These are phyloP conservation scores for Sebastes vulpes DNA, from an alignment of 2,797 vertebrate genomes.

Conservation along the genomic window DNA sequence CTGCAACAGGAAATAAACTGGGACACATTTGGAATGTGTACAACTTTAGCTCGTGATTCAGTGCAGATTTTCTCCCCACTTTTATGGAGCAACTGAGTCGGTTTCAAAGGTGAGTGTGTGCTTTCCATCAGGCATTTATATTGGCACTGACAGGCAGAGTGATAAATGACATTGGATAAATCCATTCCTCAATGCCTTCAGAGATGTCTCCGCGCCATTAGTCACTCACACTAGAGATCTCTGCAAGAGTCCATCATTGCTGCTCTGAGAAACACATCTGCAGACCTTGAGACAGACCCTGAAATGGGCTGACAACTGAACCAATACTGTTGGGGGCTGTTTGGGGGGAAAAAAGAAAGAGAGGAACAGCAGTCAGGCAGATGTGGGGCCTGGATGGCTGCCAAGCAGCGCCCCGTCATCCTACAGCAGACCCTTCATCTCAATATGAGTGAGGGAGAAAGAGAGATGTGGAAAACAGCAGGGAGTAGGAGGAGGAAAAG, in stretches of 20 bases:
- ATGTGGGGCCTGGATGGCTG: conserved; percentile 85
- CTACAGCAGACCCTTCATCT: conserved; percentile 79
- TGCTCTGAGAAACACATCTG: conserved; percentile 76
- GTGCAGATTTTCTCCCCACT: conserved; percentile 11
- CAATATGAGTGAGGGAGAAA: conserved; percentile 69
- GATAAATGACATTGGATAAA: conserved; percentile 77
- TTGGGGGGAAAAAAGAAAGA: conserved; percentile 40
- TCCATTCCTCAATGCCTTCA: conserved; percentile 78
- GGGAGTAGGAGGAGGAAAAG: conserved; percentile 48
- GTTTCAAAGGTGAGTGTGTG: conserved; percentile 68
- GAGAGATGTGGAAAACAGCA: conserved; percentile 69
- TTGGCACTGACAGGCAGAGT: conserved; percentile 75
- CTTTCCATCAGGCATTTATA: conserved; percentile 73
- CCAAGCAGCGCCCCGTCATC: conserved; percentile 79
- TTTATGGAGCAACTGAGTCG: conserved; percentile 36
- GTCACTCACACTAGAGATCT: conserved; percentile 80
- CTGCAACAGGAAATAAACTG: neutral
- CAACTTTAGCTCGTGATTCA: conserved; percentile 42
- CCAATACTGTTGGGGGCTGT: conserved; percentile 70
- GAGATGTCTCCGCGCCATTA: conserved; percentile 79
- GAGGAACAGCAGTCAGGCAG: conserved; percentile 84
- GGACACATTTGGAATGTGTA: neutral
- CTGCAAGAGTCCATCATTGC: conserved; percentile 76
- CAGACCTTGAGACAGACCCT: conserved; percentile 79
- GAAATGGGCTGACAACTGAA: conserved; percentile 78